Evolutionary conservation across 2,113 vertebrate genomes (phyloP).

Genomic region (Rousettus leschenaultii): DNA sequence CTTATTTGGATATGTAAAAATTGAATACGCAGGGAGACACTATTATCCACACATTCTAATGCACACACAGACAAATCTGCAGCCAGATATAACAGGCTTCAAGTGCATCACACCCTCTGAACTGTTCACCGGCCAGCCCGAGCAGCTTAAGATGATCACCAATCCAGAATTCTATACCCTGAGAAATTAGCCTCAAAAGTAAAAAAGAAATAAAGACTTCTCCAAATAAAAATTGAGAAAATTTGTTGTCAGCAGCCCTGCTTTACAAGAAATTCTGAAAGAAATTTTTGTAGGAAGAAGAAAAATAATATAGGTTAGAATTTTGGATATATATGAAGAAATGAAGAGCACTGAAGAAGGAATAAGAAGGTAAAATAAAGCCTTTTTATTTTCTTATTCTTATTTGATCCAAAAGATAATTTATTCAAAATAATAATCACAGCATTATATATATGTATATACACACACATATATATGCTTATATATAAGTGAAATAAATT

Average conservation of each 20-base stretch:
- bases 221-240: not conserved
- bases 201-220: not conserved
- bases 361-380: not conserved
- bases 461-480: too few relatives aligned
- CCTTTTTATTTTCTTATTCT: not conserved
- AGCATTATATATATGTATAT: not conserved
- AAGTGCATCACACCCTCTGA: accelerated
- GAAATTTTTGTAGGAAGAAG: not conserved
- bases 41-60: not conserved
- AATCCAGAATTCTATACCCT: not conserved
- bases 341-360: not conserved
- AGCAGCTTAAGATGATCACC: not conserved
- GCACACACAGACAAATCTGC: not conserved
- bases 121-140: not conserved
- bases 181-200: not conserved
- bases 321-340: not conserved
- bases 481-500: not conserved
- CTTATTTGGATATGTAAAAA: not conserved
- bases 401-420: not conserved
- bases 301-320: not conserved
- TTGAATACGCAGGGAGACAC: not conserved
- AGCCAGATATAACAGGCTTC: not conserved
- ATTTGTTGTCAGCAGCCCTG: not conserved
- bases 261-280: not conserved
- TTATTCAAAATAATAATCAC: not conserved